These are phyloP conservation scores for Myodes glareolus DNA, from an alignment of 2,113 vertebrate species.

Conservation along the genomic window DNA sequence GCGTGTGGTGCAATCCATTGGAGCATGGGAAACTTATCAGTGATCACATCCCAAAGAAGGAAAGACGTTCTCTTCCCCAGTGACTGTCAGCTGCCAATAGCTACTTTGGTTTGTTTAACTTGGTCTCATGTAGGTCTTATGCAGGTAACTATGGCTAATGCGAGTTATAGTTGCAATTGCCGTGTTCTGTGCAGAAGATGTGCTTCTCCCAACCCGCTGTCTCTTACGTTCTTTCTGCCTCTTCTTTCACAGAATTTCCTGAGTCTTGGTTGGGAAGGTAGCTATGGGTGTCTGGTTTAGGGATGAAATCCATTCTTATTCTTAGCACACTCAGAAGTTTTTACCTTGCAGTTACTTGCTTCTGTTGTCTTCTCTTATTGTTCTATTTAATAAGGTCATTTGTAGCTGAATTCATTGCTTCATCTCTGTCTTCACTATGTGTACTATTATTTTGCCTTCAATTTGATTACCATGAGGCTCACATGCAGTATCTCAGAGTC, in stretches of 20 bases:
- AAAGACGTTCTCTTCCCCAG: no score
- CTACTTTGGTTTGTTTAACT: neutral
- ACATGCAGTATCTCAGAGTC: no score
- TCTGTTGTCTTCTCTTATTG: neutral
- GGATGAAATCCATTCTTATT: neutral
- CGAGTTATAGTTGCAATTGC: neutral
- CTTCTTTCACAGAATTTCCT: neutral
- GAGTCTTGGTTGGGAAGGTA: neutral
- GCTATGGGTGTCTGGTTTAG: neutral
- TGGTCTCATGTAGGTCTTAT: neutral
- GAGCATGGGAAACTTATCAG: no score
- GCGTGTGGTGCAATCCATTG: neutral
- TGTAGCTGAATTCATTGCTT: neutral
- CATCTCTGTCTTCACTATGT: neutral
- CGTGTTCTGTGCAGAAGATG: neutral
- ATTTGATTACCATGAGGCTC: neutral
- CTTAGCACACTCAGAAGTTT: neutral
- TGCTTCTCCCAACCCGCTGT: neutral
- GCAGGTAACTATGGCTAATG: neutral
- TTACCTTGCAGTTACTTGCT: neutral
- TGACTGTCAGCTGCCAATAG: neutral
- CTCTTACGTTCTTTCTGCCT: no score
- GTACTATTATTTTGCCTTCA: neutral
- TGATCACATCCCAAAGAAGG: neutral
- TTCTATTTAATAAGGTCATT: neutral